Evolutionary conservation across 2,113 vertebrate species (phyloP).

Genomic region (Cavia aperea): DNA sequence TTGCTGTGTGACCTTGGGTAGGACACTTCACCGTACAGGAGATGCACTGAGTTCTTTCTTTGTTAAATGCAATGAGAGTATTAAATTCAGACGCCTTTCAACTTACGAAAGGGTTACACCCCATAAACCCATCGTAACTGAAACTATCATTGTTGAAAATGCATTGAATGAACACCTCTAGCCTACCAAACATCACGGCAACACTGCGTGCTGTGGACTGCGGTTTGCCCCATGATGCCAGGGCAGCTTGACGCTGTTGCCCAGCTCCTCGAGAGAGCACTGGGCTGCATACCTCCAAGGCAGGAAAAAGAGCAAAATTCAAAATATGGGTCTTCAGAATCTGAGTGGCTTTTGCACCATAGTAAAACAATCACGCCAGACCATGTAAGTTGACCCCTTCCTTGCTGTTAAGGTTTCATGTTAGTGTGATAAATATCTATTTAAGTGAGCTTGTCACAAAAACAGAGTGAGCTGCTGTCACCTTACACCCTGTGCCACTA

Average conservation of each 20-base stretch:
- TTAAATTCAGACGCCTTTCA: not conserved
- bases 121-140: not conserved
- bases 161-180: not conserved
- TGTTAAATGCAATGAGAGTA: not conserved
- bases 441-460: not conserved
- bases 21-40: not conserved
- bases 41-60: not conserved
- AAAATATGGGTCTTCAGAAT: not conserved
- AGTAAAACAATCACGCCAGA: not conserved
- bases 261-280: not conserved
- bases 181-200: not conserved
- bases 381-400: not conserved
- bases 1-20: slow-evolving; percentile 26
- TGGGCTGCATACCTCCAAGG: too few relatives aligned
- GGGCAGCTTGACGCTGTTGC: not conserved
- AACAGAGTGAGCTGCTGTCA: not conserved
- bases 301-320: not conserved
- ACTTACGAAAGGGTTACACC: not conserved
- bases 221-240: not conserved
- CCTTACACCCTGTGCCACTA: not conserved
- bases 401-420: not conserved
- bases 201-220: not conserved
- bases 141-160: not conserved
- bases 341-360: not conserved
- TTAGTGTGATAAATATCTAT: not conserved